Conservation (phyloP, 2,888 invertebrate species). For the Stratiomys singularior region DNA sequence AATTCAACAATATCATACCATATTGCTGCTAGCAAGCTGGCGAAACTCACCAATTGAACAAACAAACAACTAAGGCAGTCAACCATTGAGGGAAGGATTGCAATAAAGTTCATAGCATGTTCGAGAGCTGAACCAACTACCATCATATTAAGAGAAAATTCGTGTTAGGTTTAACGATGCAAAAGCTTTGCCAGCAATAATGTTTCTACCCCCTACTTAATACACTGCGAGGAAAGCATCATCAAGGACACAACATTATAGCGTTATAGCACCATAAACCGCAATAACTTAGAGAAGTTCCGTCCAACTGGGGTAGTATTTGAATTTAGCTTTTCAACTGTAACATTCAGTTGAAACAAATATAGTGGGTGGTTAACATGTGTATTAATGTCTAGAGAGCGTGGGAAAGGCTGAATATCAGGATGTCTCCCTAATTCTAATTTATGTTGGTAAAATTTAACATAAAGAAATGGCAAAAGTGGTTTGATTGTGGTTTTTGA, state of each 20-base stretch:
- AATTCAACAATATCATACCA: no score
- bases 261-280: conserved; percentile 5
- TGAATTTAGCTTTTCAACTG: not conserved
- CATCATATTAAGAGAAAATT: conserved; percentile 12
- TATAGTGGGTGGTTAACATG: not conserved
- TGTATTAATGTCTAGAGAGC: no score
- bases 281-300: conserved; percentile 16
- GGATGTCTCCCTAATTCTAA: no score
- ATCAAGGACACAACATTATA: not conserved
- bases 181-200: not conserved
- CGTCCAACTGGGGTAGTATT: not conserved
- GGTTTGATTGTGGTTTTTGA: no score
- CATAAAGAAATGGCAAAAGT: no score
- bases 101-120: not conserved
- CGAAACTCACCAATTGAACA: no score
- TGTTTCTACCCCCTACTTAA: not conserved
- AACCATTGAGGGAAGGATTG: not conserved
- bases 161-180: conserved; percentile 15
- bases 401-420: no score
- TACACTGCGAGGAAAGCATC: no score
- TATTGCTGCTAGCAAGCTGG: no score
- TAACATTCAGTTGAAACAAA: not conserved
- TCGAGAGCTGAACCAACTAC: not conserved
- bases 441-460: no score
- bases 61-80: not conserved